These are phyloP conservation scores for Anoplophora glabripennis DNA, from an alignment of 1,140 invertebrate species.

Conservation along the genomic window DNA sequence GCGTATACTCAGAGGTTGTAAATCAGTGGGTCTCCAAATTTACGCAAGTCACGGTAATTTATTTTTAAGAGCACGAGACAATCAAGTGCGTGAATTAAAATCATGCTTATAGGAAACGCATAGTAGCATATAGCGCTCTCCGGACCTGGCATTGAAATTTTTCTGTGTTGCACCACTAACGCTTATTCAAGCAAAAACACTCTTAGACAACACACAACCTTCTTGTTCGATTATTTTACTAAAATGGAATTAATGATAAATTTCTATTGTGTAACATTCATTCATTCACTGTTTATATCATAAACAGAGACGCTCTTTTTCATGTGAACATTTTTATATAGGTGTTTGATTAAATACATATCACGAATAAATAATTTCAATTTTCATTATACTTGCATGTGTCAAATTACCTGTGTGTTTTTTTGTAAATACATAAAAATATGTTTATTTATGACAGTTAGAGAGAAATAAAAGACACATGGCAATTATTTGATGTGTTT, in stretches of 20 bases:
- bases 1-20: too few relatives aligned
- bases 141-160: slow-evolving; percentile 9
- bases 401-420: slow-evolving; percentile 30
- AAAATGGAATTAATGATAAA: slow-evolving; percentile 8
- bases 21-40: slow-evolving; percentile 21
- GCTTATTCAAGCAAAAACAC: slow-evolving; percentile 15
- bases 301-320: slow-evolving; percentile 23
- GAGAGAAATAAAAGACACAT: slow-evolving; percentile 33
- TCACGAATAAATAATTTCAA: slow-evolving; percentile 33
- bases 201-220: slow-evolving; percentile 9
- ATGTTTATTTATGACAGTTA: slow-evolving; percentile 37
- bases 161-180: slow-evolving; percentile 13
- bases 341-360: slow-evolving; percentile 35
- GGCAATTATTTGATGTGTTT: slow-evolving; percentile 4
- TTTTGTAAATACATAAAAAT: slow-evolving; percentile 37
- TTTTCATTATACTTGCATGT: slow-evolving; percentile 22
- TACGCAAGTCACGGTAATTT: slow-evolving; percentile 24
- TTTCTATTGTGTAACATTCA: slow-evolving; percentile 24
- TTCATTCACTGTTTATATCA: slow-evolving; percentile 24
- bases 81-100: slow-evolving; percentile 34
- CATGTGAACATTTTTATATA: slow-evolving; percentile 37
- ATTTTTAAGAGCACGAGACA: slow-evolving; percentile 32
- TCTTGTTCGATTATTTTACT: slow-evolving; percentile 1
- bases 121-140: not conserved
- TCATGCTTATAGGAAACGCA: slow-evolving; percentile 15